These are phyloP conservation scores for Gasterosteus nipponicus DNA, from an alignment of 2,113 vertebrate species.

Conservation along the genomic window DNA sequence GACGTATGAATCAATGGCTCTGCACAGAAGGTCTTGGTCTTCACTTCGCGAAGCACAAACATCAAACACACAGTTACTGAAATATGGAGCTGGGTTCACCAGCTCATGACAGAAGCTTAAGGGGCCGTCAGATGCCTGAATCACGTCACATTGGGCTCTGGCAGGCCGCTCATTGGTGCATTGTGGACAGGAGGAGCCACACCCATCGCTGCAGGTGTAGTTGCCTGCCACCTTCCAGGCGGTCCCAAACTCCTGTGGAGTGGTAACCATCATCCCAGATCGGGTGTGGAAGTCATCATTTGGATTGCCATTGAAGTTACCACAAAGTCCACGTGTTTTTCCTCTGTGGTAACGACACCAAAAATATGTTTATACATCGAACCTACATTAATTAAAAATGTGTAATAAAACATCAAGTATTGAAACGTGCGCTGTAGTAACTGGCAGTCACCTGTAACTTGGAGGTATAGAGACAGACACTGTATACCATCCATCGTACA, in stretches of 20 bases:
- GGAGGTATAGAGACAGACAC: conserved; percentile 61
- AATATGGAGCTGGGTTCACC: conserved; percentile 59
- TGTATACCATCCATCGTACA: conserved; percentile 56
- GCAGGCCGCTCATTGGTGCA: conserved; percentile 44
- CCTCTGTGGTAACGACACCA: conserved; percentile 23
- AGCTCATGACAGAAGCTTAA: conserved; percentile 63
- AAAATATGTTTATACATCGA: background rate
- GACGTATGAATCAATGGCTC: conserved; percentile 63
- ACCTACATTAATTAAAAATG: too few relatives aligned
- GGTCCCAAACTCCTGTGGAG: conserved; percentile 46
- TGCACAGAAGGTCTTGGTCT: conserved; percentile 54
- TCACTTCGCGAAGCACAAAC: conserved; percentile 59
- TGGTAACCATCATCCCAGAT: conserved; percentile 34
- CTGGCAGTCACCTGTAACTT: conserved; percentile 46
- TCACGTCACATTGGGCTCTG: conserved; percentile 60
- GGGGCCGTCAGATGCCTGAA: conserved; percentile 55
- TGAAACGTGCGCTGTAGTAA: background rate
- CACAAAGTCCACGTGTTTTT: conserved; percentile 72
- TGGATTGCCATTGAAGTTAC: conserved; percentile 73
- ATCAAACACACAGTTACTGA: conserved; percentile 71
- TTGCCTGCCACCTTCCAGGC: conserved; percentile 62
- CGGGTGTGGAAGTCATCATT: conserved; percentile 64
- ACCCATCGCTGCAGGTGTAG: conserved; percentile 46
- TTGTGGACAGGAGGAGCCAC: conserved; percentile 40
- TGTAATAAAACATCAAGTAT: background rate